These are phyloP conservation scores for Chunga burmeisteri DNA, from an alignment of 2,113 vertebrate species.

Conservation along the genomic window DNA sequence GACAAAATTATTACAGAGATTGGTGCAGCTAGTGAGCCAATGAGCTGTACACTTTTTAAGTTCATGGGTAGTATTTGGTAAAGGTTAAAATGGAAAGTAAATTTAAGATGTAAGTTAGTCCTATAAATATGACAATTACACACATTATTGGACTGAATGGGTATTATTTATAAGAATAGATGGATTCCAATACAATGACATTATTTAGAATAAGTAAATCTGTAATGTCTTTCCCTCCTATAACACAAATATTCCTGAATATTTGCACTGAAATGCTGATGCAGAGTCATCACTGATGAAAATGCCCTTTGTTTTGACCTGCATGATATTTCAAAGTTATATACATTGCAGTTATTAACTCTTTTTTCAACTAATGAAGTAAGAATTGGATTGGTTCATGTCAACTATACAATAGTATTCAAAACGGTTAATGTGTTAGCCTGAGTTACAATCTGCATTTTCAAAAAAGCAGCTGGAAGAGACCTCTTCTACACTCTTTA, in stretches of 20 bases:
- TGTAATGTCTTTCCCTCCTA: background rate
- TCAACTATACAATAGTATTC: background rate
- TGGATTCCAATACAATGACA: background rate
- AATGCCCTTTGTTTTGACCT: background rate
- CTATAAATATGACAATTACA: background rate
- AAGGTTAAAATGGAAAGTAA: constrained; percentile 6
- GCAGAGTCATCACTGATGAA: background rate
- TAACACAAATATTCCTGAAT: background rate
- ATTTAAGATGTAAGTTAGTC: background rate
- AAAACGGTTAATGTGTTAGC: background rate
- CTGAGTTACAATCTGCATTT: background rate
- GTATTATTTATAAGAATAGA: background rate
- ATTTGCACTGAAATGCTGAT: background rate
- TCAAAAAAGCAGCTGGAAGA: background rate
- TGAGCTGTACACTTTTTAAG: background rate
- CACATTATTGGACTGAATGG: background rate
- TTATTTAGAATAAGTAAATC: background rate
- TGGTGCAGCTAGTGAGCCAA: background rate
- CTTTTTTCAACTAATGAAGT: background rate
- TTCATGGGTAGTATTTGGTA: background rate
- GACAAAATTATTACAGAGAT: background rate
- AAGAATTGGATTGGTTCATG: background rate
- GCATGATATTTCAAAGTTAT: background rate
- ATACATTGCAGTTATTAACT: background rate
- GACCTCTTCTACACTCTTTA: background rate